Evolutionary conservation across 2,888 invertebrate genomes (phyloP).

Genomic region (Myathropa florea): DNA sequence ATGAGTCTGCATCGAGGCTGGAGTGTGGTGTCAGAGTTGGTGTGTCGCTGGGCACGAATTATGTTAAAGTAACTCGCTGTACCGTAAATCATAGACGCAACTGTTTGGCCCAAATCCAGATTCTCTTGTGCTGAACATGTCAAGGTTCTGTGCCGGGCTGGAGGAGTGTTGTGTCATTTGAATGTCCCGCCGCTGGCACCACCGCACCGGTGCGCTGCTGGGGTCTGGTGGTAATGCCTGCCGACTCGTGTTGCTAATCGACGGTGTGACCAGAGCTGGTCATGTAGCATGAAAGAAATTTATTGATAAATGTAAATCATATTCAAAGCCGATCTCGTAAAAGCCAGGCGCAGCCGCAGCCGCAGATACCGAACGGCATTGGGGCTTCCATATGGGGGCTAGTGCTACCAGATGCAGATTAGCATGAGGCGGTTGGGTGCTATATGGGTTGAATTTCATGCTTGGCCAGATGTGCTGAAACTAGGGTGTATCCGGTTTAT

Average conservation of each 20-base stretch:
- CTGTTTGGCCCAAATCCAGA: slow-evolving; percentile 37
- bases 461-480: not conserved
- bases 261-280: slow-evolving; percentile 26
- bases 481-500: not conserved
- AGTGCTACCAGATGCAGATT: not conserved
- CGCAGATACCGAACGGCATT: not conserved
- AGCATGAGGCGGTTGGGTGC: not conserved
- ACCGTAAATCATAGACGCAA: slow-evolving; percentile 54
- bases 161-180: not conserved
- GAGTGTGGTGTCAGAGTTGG: slow-evolving; percentile 50
- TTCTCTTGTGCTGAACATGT: slow-evolving; percentile 16
- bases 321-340: slow-evolving; percentile 16
- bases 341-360: not conserved
- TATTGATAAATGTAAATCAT: slow-evolving; percentile 59
- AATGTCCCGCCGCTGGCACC: too few relatives aligned
- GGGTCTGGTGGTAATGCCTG: slow-evolving; percentile 21
- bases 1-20: not conserved
- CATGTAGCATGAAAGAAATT: slow-evolving; percentile 19
- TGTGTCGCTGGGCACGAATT: slow-evolving; percentile 53
- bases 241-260: slow-evolving; percentile 39
- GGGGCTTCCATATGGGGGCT: not conserved
- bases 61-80: slow-evolving; percentile 51
- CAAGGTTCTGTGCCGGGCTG: slow-evolving; percentile 33
- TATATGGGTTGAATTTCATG: slow-evolving; percentile 32
- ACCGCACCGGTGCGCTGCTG: too few relatives aligned